These are phyloP conservation scores for Acanthurus lineatus DNA, from an alignment of 2,797 vertebrate species.

Conservation along the genomic window DNA sequence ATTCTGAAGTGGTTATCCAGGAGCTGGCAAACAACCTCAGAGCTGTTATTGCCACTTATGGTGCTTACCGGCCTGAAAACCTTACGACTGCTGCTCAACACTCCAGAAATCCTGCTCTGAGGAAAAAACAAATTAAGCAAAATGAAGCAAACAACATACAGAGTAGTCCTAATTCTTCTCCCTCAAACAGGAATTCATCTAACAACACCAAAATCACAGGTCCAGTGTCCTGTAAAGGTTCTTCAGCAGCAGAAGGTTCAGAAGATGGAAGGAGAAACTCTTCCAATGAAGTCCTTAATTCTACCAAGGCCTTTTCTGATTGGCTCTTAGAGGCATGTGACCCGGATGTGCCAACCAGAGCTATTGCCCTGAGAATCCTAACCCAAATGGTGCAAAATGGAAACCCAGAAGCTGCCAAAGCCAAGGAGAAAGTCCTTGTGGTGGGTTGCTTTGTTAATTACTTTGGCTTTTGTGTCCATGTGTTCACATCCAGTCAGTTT, in stretches of 20 bases:
- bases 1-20: constrained; percentile 88
- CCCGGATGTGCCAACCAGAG: constrained; percentile 88
- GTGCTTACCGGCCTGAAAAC: constrained; percentile 81
- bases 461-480: too few relatives aligned
- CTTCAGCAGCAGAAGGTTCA: background rate
- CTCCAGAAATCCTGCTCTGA: background rate
- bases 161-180: background rate
- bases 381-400: constrained; percentile 79
- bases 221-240: constrained; percentile 2
- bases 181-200: accelerated
- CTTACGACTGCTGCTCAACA: constrained; percentile 19
- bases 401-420: constrained; percentile 75
- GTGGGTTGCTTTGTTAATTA: constrained; percentile 74
- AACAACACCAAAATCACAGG: background rate
- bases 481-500: too few relatives aligned
- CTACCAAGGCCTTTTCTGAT: constrained; percentile 70
- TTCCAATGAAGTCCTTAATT: background rate
- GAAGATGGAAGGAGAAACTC: background rate
- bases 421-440: constrained; percentile 88
- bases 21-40: constrained; percentile 90
- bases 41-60: constrained; percentile 90
- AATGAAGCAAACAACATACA: background rate
- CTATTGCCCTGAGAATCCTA: constrained; percentile 88
- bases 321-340: constrained; percentile 89
- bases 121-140: constrained; percentile 5